A percentile compares a stretch with the other conserved stretches of the same genome.
Evolutionary conservation across 2,113 vertebrate species (phyloP).

Genomic region (Cochlearius cochlearius): DNA sequence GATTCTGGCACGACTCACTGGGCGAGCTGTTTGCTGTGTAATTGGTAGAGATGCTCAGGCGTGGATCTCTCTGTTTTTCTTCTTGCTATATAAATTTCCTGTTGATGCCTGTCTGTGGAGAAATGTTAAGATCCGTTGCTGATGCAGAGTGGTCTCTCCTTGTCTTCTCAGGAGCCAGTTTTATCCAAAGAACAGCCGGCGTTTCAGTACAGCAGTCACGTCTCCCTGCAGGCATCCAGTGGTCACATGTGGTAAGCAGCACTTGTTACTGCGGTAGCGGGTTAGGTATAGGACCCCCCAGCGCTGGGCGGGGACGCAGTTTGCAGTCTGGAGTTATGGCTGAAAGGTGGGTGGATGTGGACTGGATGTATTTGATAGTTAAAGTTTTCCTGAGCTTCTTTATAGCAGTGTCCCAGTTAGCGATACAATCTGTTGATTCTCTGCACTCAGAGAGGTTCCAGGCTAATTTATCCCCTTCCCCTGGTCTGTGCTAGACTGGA

Average conservation of each 20-base stretch:
- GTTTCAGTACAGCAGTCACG: constrained; percentile 98
- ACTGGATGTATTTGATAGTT: not conserved
- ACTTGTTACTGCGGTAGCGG: not conserved
- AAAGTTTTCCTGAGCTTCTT: not conserved
- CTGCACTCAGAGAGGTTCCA: not conserved
- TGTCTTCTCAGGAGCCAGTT: constrained; percentile 86
- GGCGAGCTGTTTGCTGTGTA: not conserved
- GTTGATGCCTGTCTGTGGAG: not conserved
- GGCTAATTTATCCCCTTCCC: not conserved
- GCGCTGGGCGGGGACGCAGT: not conserved
- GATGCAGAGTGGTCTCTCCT: not conserved
- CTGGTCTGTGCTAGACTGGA: not conserved
- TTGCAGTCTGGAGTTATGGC: not conserved
- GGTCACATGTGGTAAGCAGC: constrained; percentile 95
- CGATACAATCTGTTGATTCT: not conserved
- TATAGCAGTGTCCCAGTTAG: not conserved
- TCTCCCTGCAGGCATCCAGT: constrained; percentile 94
- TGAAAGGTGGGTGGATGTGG: not conserved
- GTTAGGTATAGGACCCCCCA: not conserved
- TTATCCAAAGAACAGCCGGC: constrained; percentile 97
- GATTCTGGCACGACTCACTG: not conserved
- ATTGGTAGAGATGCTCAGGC: not conserved
- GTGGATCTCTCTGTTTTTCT: not conserved
- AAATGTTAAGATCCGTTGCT: not conserved
- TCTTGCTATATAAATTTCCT: not conserved